Evolutionary conservation across 1,140 invertebrate genomes (phyloP).

Genomic region (Brachionus asplanchnoidis): DNA sequence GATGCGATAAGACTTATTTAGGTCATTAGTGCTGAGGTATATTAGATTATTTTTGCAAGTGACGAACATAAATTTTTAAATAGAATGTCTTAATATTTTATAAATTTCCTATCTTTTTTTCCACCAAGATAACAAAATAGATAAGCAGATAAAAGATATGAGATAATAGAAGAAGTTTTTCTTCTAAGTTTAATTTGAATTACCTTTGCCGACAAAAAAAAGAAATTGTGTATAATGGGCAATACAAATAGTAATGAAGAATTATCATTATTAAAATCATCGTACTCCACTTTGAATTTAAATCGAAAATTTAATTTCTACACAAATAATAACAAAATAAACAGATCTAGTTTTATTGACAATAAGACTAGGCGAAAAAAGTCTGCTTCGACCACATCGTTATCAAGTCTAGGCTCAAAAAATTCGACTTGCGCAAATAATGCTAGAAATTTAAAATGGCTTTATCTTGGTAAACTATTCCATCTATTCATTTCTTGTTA

Average conservation of each 20-base stretch:
- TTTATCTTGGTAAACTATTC: not conserved
- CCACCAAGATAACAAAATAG: not conserved
- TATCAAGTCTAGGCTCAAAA: constrained; percentile 9
- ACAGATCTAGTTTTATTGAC: not conserved
- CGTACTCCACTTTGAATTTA: constrained; percentile 35
- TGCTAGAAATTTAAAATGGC: constrained; percentile 20
- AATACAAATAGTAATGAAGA: not conserved
- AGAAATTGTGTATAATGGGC: constrained; percentile 4
- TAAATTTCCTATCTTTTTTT: not conserved
- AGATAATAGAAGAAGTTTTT: not conserved
- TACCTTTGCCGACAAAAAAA: not conserved
- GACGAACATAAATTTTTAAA: not conserved
- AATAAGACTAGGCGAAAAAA: constrained; percentile 14
- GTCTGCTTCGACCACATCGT: constrained; percentile 24
- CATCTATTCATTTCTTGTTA: not conserved
- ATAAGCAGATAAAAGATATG: not conserved
- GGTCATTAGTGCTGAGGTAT: constrained; percentile 1
- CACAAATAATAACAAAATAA: constrained; percentile 10
- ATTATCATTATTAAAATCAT: constrained; percentile 4
- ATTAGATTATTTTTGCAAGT: not conserved
- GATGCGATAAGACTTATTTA: constrained; percentile 7
- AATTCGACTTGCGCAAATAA: not conserved
- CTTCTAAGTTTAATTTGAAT: constrained; percentile 4
- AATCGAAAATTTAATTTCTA: constrained; percentile 28
- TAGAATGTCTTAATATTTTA: constrained; percentile 22